Base-by-base conservation (phyloP, 2,797 vertebrate genomes). In the Spizella passerina region DNA sequence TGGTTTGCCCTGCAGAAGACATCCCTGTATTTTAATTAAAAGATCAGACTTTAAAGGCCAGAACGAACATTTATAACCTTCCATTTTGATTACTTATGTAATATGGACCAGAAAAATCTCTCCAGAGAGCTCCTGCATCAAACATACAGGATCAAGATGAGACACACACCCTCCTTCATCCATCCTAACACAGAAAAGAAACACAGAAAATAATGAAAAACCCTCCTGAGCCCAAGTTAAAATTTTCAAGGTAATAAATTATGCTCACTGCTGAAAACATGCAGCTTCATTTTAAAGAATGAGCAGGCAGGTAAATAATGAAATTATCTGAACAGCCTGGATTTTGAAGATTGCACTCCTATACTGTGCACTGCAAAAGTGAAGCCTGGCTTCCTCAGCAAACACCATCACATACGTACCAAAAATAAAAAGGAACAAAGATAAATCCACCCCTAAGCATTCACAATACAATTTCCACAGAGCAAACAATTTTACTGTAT, bases 11-110 rank as follows among this genome's bases (percentile, higher is more conserved):
- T 2, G 7, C 29, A 77, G 57, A 85, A 93, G 12, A 55, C 53
- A 73, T 30, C 14, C 10, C n/a, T 46, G 38, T 30, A 24, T 81
- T 83, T 83, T 82, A 91, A 94, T 68, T 87, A 91, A 87, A 87
- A 93, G 47, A 80, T 63, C 21, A 24, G n/a, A 49, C 61, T 85
- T 82, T 66, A 78, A 96, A 94, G 90, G 85, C 49, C 79, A 93
- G 38, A 50, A 64, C 18, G 15, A 32, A 57, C 61, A 90, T 87
- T 73, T 64, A 68, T 68, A 85, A 94, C 34, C 26, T 89, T 53
- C 56, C 57, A 46, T 38, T 39, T 64, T 72, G 43, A 75, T 17
- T 9, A 53, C 9, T 80, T 79, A 75, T 7, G 17, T 56, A 80
- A 82, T 46, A 47, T 2, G 81, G 64, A 21, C 49, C 36, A 75